Evolutionary conservation across 1,140 invertebrate species (phyloP), one percentile per base, ranked within the genome.

Genomic region (Episyrphus balteatus): DNA sequence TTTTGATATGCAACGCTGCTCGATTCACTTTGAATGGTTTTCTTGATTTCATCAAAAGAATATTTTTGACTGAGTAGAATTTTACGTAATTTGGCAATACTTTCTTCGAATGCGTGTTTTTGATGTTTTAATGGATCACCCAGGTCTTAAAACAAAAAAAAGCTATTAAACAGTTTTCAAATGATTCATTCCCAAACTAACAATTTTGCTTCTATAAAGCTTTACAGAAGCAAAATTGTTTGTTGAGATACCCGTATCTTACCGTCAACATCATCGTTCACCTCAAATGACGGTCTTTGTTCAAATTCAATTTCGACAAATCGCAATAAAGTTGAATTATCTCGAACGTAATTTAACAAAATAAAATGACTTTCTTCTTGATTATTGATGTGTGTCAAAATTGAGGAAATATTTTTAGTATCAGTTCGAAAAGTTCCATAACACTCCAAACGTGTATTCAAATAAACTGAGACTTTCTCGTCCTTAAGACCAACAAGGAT

Each of bases 91-190:
- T 19, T 49, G 36, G 51, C 49, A 14, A 61, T 51, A 14, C 55
- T 42, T 13, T 46, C 42, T 48, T 65, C 59, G 18, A 65, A 62
- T 15, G 61, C 52, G 15, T 65, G 62, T 3, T 55, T 56, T 51
- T 62, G 62, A 40, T 52, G 46, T 13, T 62, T 58, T 14, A 57
- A 50, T 13, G 47, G 47, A 37, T 37, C 15, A 37, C 6, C 6
- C 3, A n/a, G 13, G 15, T 37, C 13, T 37, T 5, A 37, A 37
- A 37, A 34, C 13, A 34, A 34, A 34, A 9, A 34, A 34, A 9
- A 34, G 13, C 13, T 9, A 34, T 34, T 34, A 34, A 34, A 13
- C 13, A 15, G 3, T 46, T 10, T 12, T 2, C 6, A 18, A 21
- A 33, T 5, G 10, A 14, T 42, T 18, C 18, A 41, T 12, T 30